Percentiles rank a stretch among this genome's conserved stretches.
Conservation (phyloP, 2,113 vertebrate species). For the Pterocles orientalis region DNA sequence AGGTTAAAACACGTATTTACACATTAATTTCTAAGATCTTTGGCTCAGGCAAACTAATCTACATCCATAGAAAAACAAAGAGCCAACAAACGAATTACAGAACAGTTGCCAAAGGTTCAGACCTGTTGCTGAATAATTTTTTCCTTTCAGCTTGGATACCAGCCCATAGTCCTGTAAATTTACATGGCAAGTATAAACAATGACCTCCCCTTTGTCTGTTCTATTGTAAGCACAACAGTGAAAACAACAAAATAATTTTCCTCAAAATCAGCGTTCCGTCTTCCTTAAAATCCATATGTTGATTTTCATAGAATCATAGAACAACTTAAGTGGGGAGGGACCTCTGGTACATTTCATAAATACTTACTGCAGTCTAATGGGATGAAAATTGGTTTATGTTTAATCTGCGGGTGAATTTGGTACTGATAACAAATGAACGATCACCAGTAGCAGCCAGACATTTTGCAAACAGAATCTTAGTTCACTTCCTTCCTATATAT, state of each 20-base stretch:
- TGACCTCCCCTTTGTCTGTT: neutral
- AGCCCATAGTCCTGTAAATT: neutral
- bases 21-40: slow-evolving; percentile 37
- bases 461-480: neutral
- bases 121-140: slow-evolving; percentile 18
- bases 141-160: slow-evolving; percentile 29
- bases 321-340: neutral
- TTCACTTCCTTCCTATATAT: neutral
- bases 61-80: slow-evolving; percentile 51
- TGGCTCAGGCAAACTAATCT: slow-evolving; percentile 48
- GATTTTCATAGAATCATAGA: neutral
- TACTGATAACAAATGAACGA: neutral
- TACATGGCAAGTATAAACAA: neutral
- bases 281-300: neutral
- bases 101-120: slow-evolving; percentile 39
- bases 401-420: neutral
- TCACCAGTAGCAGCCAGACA: neutral
- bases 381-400: neutral
- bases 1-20: slow-evolving; percentile 46
- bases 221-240: neutral
- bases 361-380: neutral
- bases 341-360: neutral
- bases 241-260: neutral
- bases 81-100: slow-evolving; percentile 48
- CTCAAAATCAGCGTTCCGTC: neutral